A percentile compares a stretch with the other conserved stretches of the same genome.
These are phyloP conservation scores for Cosmia trapezina DNA, from an alignment of 2,888 invertebrate species.

Conservation along the genomic window DNA sequence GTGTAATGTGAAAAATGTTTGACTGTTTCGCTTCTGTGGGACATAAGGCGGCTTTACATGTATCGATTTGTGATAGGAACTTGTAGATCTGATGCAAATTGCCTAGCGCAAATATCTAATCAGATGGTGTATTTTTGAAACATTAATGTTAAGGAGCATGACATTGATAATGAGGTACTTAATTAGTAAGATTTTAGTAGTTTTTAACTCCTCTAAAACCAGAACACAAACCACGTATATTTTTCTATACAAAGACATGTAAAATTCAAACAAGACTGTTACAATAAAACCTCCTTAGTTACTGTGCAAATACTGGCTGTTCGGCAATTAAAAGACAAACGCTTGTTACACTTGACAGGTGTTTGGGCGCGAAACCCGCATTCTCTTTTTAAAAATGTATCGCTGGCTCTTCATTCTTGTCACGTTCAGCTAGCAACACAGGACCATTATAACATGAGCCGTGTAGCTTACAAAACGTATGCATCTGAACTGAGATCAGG, in stretches of 20 bases:
- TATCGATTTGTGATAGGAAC: background rate
- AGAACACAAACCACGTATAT: background rate
- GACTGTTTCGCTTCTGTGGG: conserved; percentile 23
- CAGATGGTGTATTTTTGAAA: background rate
- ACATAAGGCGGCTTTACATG: background rate
- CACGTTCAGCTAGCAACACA: conserved; percentile 75
- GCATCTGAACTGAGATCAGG: conserved; percentile 25
- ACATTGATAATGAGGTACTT: too few relatives aligned
- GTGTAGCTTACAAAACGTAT: conserved; percentile 62
- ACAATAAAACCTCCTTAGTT: conserved; percentile 55
- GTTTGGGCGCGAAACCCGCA: conserved; percentile 83
- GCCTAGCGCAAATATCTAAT: too few relatives aligned
- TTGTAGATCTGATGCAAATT: background rate
- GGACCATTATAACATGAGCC: conserved; percentile 67
- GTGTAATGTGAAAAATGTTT: conserved; percentile 40
- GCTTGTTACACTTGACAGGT: conserved; percentile 79
- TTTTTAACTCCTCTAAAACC: too few relatives aligned
- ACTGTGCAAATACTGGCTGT: conserved; percentile 66
- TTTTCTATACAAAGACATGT: conserved; percentile 11
- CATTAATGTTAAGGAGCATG: background rate
- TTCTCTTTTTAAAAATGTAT: conserved; percentile 78
- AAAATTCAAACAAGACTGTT: conserved; percentile 34
- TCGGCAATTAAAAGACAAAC: conserved; percentile 69
- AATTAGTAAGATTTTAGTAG: too few relatives aligned
- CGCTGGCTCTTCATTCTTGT: conserved; percentile 74